These are phyloP conservation scores for Elysia crispata DNA, from an alignment of 2,888 invertebrate genomes.

Conservation along the genomic window DNA sequence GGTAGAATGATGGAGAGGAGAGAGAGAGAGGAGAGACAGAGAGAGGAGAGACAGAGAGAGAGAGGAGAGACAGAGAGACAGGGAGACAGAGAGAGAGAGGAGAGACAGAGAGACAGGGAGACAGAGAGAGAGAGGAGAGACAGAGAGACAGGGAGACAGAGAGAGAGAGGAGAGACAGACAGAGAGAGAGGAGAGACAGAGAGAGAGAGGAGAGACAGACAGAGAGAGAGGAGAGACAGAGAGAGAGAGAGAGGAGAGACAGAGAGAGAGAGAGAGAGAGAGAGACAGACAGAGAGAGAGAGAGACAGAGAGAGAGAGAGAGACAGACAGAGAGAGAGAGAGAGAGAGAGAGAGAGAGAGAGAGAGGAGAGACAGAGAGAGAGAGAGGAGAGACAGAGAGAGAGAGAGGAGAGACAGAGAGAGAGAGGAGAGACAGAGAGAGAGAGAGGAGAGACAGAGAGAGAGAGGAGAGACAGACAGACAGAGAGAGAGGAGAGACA, in stretches of 20 bases:
- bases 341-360: too few relatives aligned
- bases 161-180: too few relatives aligned
- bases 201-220: too few relatives aligned
- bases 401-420: too few relatives aligned
- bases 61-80: constrained; percentile 6
- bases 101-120: neutral
- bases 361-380: too few relatives aligned
- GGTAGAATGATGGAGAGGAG: neutral
- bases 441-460: too few relatives aligned
- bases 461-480: too few relatives aligned
- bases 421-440: too few relatives aligned
- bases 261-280: neutral
- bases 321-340: constrained; percentile 7
- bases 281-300: neutral
- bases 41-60: neutral
- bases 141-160: too few relatives aligned
- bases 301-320: neutral
- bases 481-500: too few relatives aligned
- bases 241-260: neutral
- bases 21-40: neutral
- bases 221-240: neutral
- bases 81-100: neutral
- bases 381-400: too few relatives aligned
- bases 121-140: constrained; percentile 6
- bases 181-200: too few relatives aligned